A percentile compares a stretch with the other conserved stretches of the same genome.
Evolutionary conservation across 2,888 invertebrate species (phyloP).

Genomic region (Boloria selene): DNA sequence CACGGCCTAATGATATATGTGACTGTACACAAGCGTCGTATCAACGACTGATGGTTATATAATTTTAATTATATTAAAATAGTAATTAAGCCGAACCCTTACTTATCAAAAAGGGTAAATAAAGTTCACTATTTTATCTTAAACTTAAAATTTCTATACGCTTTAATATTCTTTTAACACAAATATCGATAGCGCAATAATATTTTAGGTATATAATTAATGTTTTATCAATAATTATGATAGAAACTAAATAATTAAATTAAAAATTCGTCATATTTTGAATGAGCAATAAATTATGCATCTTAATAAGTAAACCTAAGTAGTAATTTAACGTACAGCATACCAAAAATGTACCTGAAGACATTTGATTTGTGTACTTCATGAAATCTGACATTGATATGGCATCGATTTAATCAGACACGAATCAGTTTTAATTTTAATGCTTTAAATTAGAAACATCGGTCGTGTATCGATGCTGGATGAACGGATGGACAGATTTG

Average conservation of each 20-base stretch:
- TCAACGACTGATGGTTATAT: slow-evolving; percentile 40
- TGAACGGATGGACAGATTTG: slow-evolving; percentile 67
- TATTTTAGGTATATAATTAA: background rate
- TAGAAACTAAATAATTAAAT: no score
- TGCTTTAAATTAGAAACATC: slow-evolving; percentile 34
- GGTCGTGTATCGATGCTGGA: slow-evolving; percentile 57
- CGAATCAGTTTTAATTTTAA: slow-evolving; percentile 22
- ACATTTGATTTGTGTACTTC: background rate
- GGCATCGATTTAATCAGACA: slow-evolving; percentile 13
- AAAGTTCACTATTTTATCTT: slow-evolving; percentile 15
- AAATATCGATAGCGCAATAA: slow-evolving; percentile 8
- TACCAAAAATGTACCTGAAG: slow-evolving; percentile 1
- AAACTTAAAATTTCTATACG: slow-evolving; percentile 10
- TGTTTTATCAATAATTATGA: no score
- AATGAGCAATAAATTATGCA: no score
- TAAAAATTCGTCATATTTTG: no score
- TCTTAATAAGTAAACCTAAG: no score
- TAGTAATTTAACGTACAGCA: slow-evolving; percentile 3
- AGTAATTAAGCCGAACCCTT: slow-evolving; percentile 17
- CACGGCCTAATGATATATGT: slow-evolving; percentile 67
- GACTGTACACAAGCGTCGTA: slow-evolving; percentile 42
- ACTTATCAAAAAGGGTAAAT: slow-evolving; percentile 28
- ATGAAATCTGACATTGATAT: slow-evolving; percentile 3
- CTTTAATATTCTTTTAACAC: slow-evolving; percentile 8
- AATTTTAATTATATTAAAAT: slow-evolving; percentile 16